Percentiles rank a stretch among this genome's conserved stretches.
phyloP scores from a whole-genome alignment of 2,113 vertebrate genomes.

The Protomyctophum bolini region DNA sequence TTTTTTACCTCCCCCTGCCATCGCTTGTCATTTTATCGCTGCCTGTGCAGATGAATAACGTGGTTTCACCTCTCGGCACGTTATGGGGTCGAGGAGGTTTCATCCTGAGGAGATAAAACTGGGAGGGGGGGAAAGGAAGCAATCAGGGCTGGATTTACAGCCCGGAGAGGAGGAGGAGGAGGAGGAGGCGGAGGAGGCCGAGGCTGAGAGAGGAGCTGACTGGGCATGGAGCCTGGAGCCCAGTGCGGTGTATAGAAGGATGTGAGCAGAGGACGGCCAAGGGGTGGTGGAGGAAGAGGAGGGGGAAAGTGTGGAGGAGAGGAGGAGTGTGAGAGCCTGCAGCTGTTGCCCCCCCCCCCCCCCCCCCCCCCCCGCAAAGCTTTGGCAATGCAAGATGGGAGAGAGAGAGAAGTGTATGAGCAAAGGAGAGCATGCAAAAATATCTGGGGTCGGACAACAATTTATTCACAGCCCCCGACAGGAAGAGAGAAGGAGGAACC shows the following conservation, averaged over 20 bases:
- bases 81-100: slow-evolving; percentile 25
- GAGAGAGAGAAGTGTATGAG: slow-evolving; percentile 23
- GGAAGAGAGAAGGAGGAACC: slow-evolving; percentile 33
- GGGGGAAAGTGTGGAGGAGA: slow-evolving; percentile 53
- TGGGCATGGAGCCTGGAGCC: slow-evolving; percentile 58
- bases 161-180: slow-evolving; percentile 17
- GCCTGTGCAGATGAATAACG: slow-evolving; percentile 1
- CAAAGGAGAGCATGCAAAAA: slow-evolving; percentile 36
- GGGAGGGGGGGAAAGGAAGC: slow-evolving; percentile 39
- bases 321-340: slow-evolving; percentile 61
- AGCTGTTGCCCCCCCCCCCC: slow-evolving; percentile 62
- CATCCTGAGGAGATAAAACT: slow-evolving; percentile 45
- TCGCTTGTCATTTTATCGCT: not conserved
- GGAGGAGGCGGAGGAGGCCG: slow-evolving; percentile 16
- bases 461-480: slow-evolving; percentile 44
- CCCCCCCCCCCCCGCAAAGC: slow-evolving; percentile 48
- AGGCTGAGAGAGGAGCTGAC: slow-evolving; percentile 41
- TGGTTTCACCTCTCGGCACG: slow-evolving; percentile 22
- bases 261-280: not conserved
- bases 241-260: not conserved
- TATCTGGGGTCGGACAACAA: slow-evolving; percentile 60
- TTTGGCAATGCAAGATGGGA: slow-evolving; percentile 64
- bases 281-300: slow-evolving; percentile 26
- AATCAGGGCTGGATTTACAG: slow-evolving; percentile 35
- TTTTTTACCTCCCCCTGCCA: not conserved